phyloP scores from a whole-genome alignment of 2,113 vertebrate species.

The Amblyornis subalaris region DNA sequence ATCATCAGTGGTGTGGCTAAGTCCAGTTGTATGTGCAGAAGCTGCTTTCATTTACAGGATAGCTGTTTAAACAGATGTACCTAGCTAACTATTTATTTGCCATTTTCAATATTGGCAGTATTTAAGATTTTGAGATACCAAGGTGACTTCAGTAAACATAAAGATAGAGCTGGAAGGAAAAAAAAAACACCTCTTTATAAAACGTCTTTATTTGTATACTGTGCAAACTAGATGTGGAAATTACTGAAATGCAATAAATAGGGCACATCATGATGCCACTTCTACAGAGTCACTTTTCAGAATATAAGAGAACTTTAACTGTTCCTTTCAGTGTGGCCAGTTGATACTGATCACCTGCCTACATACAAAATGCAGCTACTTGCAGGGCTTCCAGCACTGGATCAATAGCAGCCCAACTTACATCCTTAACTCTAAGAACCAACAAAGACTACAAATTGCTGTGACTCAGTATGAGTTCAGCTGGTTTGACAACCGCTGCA shows the following conservation, averaged over 20 bases:
- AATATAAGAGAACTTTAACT: conserved; percentile 49
- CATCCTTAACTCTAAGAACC: conserved; percentile 45
- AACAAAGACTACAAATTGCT: conserved; percentile 56
- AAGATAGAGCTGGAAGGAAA: background rate
- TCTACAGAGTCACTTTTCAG: conserved; percentile 37
- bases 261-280: conserved; percentile 36
- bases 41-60: background rate
- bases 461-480: conserved; percentile 42
- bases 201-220: background rate
- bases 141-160: background rate
- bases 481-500: conserved; percentile 4
- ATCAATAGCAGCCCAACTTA: conserved; percentile 46
- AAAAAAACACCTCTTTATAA: background rate
- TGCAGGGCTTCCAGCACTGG: conserved; percentile 29
- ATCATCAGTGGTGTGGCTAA: background rate
- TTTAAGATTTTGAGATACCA: background rate
- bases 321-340: conserved; percentile 10
- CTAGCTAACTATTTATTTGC: conserved; percentile 5
- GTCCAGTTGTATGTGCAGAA: background rate
- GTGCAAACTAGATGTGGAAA: conserved; percentile 28
- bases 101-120: background rate
- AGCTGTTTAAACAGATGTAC: background rate
- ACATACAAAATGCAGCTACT: background rate
- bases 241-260: conserved; percentile 17
- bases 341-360: conserved; percentile 52